phyloP scores from a whole-genome alignment of 2,888 invertebrate genomes.

The Drosophila mettleri region DNA sequence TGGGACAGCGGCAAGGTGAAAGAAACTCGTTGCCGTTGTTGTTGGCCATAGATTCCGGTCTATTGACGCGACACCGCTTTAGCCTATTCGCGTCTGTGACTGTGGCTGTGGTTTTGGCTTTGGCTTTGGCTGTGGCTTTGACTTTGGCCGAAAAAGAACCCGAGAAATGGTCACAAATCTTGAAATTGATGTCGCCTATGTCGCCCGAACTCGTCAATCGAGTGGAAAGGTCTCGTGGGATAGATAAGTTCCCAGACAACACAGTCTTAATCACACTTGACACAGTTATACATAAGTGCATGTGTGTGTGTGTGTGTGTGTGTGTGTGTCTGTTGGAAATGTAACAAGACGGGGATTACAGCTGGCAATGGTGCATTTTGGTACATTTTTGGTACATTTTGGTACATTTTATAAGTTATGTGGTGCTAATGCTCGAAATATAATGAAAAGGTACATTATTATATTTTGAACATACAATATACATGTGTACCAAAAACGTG shows the following conservation, averaged over 20 bases:
- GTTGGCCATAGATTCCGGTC: conserved; percentile 40
- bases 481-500: too few relatives aligned
- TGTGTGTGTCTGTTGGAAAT: neutral
- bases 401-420: neutral
- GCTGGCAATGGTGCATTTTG: neutral
- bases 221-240: conserved; percentile 32
- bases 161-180: conserved; percentile 32
- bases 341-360: neutral
- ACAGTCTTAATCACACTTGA: conserved; percentile 10
- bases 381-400: neutral
- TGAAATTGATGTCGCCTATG: conserved; percentile 41
- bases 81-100: conserved; percentile 14
- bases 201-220: conserved; percentile 25
- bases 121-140: conserved; percentile 35
- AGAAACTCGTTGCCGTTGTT: conserved; percentile 66
- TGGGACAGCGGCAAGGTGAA: conserved; percentile 63
- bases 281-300: neutral
- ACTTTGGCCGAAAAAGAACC: conserved; percentile 55
- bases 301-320: neutral
- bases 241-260: neutral
- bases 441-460: neutral
- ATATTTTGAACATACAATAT: too few relatives aligned
- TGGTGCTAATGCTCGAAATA: neutral
- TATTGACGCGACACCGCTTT: conserved; percentile 22
- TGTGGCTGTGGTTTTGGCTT: conserved; percentile 37